Evolutionary conservation across 1,140 invertebrate genomes (phyloP).

Genomic region (Panonychus citri): DNA sequence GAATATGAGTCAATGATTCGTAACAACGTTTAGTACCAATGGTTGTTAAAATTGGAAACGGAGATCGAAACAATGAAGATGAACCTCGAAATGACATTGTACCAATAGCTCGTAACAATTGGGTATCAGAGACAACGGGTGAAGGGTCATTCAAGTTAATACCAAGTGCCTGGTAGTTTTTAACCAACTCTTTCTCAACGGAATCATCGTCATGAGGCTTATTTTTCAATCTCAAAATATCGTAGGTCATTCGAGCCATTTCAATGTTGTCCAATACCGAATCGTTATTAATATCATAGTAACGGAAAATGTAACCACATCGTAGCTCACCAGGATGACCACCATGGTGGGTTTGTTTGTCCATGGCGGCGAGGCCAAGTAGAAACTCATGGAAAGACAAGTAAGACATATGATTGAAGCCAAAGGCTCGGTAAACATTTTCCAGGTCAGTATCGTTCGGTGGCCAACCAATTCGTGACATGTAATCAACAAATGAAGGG

Average conservation of each 20-base stretch:
- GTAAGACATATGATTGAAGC: constrained; percentile 2
- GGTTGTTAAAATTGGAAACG: background rate
- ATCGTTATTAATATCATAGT: constrained; percentile 11
- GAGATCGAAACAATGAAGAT: background rate
- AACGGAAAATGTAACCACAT: constrained; percentile 10
- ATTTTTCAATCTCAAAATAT: background rate
- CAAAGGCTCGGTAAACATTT: background rate
- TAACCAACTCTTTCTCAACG: background rate
- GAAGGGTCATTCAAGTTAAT: background rate
- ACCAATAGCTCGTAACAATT: constrained; percentile 1
- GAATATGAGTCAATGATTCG: background rate
- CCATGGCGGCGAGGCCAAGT: constrained; percentile 28
- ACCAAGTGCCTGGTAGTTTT: background rate
- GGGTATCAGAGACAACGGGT: background rate
- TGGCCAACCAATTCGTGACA: constrained; percentile 5
- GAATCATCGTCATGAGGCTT: constrained; percentile 4
- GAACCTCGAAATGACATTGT: constrained; percentile 4
- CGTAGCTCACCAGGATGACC: constrained; percentile 18
- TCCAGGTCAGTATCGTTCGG: background rate
- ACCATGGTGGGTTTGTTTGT: constrained; percentile 31
- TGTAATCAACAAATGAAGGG: constrained; percentile 10
- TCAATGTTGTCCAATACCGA: background rate
- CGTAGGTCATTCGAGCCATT: background rate
- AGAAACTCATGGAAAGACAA: constrained; percentile 27
- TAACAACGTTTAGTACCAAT: background rate